phyloP scores from a whole-genome alignment of 2,797 vertebrate species.

The Rhodeus uyekii region DNA sequence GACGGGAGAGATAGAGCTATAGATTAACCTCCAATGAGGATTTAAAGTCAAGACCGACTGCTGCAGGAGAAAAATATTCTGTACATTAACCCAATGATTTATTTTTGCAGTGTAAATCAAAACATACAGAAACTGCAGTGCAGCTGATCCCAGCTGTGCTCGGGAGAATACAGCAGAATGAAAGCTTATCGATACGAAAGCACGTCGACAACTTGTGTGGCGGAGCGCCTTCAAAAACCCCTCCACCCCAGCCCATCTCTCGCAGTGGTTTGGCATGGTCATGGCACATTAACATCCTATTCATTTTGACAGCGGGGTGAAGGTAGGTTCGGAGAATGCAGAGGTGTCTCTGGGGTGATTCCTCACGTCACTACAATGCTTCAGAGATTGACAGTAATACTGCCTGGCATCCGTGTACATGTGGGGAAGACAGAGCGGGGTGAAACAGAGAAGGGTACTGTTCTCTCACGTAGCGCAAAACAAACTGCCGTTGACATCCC shows the following conservation, averaged over 20 bases:
- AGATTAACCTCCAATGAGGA: conserved; percentile 44
- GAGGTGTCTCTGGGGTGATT: conserved; percentile 48
- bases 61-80: conserved; percentile 14
- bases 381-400: conserved; percentile 73
- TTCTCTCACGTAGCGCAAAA: conserved; percentile 71
- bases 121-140: background rate
- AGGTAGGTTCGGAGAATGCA: conserved; percentile 21
- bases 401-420: conserved; percentile 64
- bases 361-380: conserved; percentile 48
- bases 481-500: conserved; percentile 80
- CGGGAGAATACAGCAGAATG: background rate
- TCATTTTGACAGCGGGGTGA: conserved; percentile 44
- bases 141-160: conserved; percentile 13
- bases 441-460: conserved; percentile 78
- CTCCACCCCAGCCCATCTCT: background rate
- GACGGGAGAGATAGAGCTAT: conserved; percentile 25
- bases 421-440: conserved; percentile 59
- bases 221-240: background rate
- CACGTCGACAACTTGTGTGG: background rate
- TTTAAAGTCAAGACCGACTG: conserved; percentile 34
- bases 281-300: background rate
- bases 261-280: background rate
- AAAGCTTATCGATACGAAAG: background rate
- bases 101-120: conserved; percentile 29
- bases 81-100: conserved; percentile 24